phyloP scores from a whole-genome alignment of 1,140 invertebrate genomes.

The Laodelphax striatellus region DNA sequence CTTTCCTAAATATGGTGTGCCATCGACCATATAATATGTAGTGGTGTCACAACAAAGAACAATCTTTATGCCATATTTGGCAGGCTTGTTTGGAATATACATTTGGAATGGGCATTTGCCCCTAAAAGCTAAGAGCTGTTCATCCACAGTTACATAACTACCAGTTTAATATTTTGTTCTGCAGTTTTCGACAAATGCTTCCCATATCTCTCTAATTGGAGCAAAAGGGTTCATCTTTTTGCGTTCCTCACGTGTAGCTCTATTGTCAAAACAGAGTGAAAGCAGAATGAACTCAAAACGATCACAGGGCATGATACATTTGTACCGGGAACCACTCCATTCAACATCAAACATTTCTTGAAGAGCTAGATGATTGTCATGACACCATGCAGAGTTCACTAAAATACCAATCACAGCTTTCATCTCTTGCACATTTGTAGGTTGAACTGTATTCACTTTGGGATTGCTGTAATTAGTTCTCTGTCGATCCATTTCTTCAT shows the following conservation, averaged over 20 bases:
- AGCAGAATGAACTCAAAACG: slow-evolving; percentile 17
- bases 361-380: slow-evolving; percentile 7
- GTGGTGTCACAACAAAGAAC: slow-evolving; percentile 25
- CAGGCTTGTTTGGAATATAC: slow-evolving; percentile 36
- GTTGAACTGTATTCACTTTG: neutral
- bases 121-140: slow-evolving; percentile 28
- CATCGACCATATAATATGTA: slow-evolving; percentile 25
- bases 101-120: slow-evolving; percentile 29
- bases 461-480: neutral
- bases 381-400: slow-evolving; percentile 1
- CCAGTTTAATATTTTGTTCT: slow-evolving; percentile 7
- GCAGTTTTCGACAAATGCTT: slow-evolving; percentile 12
- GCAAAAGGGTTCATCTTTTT: slow-evolving; percentile 18
- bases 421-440: slow-evolving; percentile 5
- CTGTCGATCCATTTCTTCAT: slow-evolving; percentile 5
- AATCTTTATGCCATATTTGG: slow-evolving; percentile 36
- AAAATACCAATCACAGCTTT: slow-evolving; percentile 9
- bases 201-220: slow-evolving; percentile 17
- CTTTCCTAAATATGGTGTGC: neutral
- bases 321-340: slow-evolving; percentile 12
- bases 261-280: slow-evolving; percentile 18
- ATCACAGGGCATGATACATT: slow-evolving; percentile 14
- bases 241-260: slow-evolving; percentile 14
- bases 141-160: slow-evolving; percentile 10
- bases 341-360: slow-evolving; percentile 6